Evolutionary conservation across 2,888 invertebrate species (phyloP).

Genomic region (Phyllotreta striolata): DNA sequence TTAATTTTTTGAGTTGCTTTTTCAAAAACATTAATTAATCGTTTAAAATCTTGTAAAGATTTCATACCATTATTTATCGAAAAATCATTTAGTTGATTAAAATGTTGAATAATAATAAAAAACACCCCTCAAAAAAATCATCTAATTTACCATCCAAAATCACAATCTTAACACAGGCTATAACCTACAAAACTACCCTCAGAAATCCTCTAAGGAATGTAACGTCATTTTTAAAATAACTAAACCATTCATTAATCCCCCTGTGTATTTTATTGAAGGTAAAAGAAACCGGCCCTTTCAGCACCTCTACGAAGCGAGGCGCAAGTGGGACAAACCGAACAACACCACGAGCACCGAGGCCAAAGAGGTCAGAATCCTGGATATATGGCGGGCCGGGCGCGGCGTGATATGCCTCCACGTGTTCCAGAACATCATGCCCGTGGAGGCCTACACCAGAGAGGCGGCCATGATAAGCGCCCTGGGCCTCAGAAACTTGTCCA

Average conservation of each 20-base stretch:
- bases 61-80: too few species aligned
- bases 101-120: too few species aligned
- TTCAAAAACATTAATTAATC: too few species aligned
- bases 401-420: conserved; percentile 92
- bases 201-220: too few species aligned
- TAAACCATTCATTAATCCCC: conserved; percentile 1
- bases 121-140: too few species aligned
- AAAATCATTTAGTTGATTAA: too few species aligned
- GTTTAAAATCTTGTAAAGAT: too few species aligned
- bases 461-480: conserved; percentile 94
- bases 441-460: conserved; percentile 93
- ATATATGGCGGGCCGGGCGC: conserved; percentile 83
- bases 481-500: conserved; percentile 77
- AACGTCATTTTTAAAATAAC: too few species aligned
- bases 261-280: conserved; percentile 65
- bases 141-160: too few species aligned
- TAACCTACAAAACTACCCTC: too few species aligned
- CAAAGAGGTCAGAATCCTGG: conserved; percentile 82
- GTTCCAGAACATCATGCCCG: conserved; percentile 89
- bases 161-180: too few species aligned
- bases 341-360: conserved; percentile 59
- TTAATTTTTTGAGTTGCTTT: too few species aligned
- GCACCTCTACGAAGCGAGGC: conserved; percentile 89
- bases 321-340: conserved; percentile 65
- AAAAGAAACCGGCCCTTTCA: conserved; percentile 87